Evolutionary conservation across 92 coral and sea anemone species (phyloP).

Genomic region (Virgularia gustaviana): DNA sequence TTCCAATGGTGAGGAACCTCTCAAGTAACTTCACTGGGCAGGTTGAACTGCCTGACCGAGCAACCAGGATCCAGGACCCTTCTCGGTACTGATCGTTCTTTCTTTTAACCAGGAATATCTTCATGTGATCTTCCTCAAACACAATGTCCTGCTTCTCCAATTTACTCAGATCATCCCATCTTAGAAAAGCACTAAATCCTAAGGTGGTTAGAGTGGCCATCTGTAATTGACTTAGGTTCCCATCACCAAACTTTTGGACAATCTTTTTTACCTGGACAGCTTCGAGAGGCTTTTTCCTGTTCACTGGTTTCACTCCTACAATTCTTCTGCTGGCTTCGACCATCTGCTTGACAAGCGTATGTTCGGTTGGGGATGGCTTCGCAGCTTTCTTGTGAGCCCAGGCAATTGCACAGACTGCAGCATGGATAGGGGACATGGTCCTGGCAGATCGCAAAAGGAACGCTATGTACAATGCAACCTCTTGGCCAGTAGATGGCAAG

Average conservation of each 20-base stretch:
- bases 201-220: constrained; percentile 23
- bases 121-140: constrained; percentile 8
- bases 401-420: constrained; percentile 35
- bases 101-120: constrained; percentile 10
- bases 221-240: constrained; percentile 16
- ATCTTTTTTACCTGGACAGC: constrained; percentile 13
- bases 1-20: constrained; percentile 3
- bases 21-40: constrained; percentile 21
- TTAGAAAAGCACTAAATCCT: constrained; percentile 33
- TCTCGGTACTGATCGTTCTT: constrained; percentile 31
- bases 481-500: constrained; percentile 34
- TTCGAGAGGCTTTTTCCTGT: constrained; percentile 20
- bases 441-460: constrained; percentile 5
- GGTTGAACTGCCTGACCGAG: neutral
- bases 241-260: constrained; percentile 6
- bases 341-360: constrained; percentile 29
- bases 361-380: constrained; percentile 8
- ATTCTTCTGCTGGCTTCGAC: constrained; percentile 22
- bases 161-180: constrained; percentile 31
- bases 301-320: constrained; percentile 15
- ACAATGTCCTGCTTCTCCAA: neutral
- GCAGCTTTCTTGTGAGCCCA: constrained; percentile 35
- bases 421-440: constrained; percentile 9
- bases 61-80: constrained; percentile 20
- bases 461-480: constrained; percentile 3